A percentile compares a stretch with the other conserved stretches of the same genome.
phyloP scores from a whole-genome alignment of 1,140 invertebrate species.

The Apis laboriosa region DNA sequence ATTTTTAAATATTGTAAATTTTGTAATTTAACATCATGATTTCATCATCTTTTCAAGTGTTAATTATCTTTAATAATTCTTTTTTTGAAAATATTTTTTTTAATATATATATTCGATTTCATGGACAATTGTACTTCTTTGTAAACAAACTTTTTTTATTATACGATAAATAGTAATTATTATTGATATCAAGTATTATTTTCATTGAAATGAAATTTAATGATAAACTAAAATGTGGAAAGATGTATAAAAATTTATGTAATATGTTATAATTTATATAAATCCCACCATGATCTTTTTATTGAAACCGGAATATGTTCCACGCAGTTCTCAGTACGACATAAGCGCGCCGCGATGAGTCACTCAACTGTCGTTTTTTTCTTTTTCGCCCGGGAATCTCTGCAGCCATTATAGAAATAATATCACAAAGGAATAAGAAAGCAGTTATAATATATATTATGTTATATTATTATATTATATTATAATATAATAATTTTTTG shows the following conservation, averaged over 20 bases:
- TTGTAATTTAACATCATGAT: background rate
- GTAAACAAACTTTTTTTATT: background rate
- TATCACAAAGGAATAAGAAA: background rate
- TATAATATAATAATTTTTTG: background rate
- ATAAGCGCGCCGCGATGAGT: conserved; percentile 26
- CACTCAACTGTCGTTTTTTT: conserved; percentile 23
- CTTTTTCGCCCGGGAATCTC: conserved; percentile 33
- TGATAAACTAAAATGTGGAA: no score
- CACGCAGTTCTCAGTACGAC: conserved; percentile 18
- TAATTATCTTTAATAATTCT: background rate
- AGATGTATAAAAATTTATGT: background rate
- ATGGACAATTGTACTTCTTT: background rate
- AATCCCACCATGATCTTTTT: background rate
- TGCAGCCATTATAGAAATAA: conserved; percentile 1
- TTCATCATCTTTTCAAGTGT: conserved; percentile 27
- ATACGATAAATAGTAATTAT: background rate
- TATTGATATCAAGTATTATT: background rate
- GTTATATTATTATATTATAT: background rate
- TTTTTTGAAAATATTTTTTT: background rate
- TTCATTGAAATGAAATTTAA: background rate
- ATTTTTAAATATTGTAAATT: background rate
- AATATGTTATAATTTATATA: background rate
- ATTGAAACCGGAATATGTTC: conserved; percentile 22
- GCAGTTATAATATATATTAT: background rate
- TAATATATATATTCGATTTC: background rate